Evolutionary conservation across 2,797 vertebrate species (phyloP), one percentile per base, ranked within the genome.

Genomic region (Enteromius anoplus): DNA sequence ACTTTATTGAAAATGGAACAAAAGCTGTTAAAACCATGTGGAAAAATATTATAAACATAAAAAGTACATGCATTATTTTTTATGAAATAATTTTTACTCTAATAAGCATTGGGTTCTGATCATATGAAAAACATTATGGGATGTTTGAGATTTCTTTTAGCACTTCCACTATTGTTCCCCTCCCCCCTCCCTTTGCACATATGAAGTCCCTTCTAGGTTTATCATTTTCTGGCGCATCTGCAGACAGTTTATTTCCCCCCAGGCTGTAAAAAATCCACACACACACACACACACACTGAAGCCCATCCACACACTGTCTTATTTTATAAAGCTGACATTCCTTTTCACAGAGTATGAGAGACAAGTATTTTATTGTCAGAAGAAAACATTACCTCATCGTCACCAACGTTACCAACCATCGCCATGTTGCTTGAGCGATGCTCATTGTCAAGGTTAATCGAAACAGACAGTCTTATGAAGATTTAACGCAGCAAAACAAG

Each of bases 181-280:
- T 26, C 14, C 17, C 29, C 11, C 34, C 14, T 12, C 32, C 17
- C 34, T 66, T 82, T 75, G n/a, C 62, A 82, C 49, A 58, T 82
- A 45, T 68, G 60, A 82, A 66, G 60, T 47, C 32, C 47, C 29
- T 75, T 82, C 62, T 37, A 42, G 49, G 62, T 76, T 82, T 82
- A 68, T 76, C 49, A 42, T 76, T 49, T 47, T 64, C 69, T 64
- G 49, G 32, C 11, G 3, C 40, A 32, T 80, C 55, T 14, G 26
- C 49, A 82, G 71, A 73, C 32, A 82, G 32, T 82, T 82, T 82
- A 76, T 82, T 82, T 82, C 72, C 81, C 80, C 72, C 49, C 47
- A 68, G 81, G 72, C 72, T 58, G 72, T 76, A 58, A 82, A 82
- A 47, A n/a, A 80, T 7, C 37, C 32, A 32, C 32, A 19, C 17